phyloP scores from a whole-genome alignment of 2,888 invertebrate species.

The Drosophila macrospina region DNA sequence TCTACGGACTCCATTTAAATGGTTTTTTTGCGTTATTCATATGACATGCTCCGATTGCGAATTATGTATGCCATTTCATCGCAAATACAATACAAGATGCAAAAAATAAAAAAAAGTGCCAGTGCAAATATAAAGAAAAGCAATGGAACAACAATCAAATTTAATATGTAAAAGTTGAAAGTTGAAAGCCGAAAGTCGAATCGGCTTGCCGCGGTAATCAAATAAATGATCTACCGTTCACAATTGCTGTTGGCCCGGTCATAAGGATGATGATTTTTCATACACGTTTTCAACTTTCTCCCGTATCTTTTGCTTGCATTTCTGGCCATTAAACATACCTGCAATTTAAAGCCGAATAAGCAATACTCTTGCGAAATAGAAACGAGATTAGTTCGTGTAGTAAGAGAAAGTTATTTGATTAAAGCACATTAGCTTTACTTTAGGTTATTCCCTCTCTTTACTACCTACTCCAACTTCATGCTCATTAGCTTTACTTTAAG shows the following conservation, averaged over 20 bases:
- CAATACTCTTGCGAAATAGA: slow-evolving; percentile 1
- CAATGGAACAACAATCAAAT: slow-evolving; percentile 7
- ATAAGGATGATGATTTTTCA: slow-evolving; percentile 58
- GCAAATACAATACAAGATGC: slow-evolving; percentile 12
- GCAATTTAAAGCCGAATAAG: background rate
- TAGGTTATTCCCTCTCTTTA: too few relatives aligned
- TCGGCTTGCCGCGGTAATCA: slow-evolving; percentile 52
- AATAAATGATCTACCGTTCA: slow-evolving; percentile 57
- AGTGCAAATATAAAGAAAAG: background rate
- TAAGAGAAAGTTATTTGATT: too few relatives aligned
- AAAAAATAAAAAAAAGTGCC: slow-evolving; percentile 8
- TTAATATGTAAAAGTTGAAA: slow-evolving; percentile 24
- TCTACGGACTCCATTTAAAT: slow-evolving; percentile 14
- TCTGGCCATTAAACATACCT: slow-evolving; percentile 4
- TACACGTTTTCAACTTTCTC: slow-evolving; percentile 12
- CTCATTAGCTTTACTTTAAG: too few relatives aligned
- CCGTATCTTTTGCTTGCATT: slow-evolving; percentile 5
- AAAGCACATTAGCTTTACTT: too few relatives aligned
- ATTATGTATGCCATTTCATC: slow-evolving; percentile 63
- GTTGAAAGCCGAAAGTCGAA: slow-evolving; percentile 16
- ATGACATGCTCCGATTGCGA: slow-evolving; percentile 17
- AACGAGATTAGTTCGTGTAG: too few relatives aligned
- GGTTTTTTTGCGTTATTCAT: slow-evolving; percentile 15
- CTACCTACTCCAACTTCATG: too few relatives aligned
- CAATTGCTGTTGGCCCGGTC: slow-evolving; percentile 32